These are phyloP conservation scores for Ctenochaetus hawaiiensis DNA, from an alignment of 2,797 vertebrate genomes.

Conservation along the genomic window DNA sequence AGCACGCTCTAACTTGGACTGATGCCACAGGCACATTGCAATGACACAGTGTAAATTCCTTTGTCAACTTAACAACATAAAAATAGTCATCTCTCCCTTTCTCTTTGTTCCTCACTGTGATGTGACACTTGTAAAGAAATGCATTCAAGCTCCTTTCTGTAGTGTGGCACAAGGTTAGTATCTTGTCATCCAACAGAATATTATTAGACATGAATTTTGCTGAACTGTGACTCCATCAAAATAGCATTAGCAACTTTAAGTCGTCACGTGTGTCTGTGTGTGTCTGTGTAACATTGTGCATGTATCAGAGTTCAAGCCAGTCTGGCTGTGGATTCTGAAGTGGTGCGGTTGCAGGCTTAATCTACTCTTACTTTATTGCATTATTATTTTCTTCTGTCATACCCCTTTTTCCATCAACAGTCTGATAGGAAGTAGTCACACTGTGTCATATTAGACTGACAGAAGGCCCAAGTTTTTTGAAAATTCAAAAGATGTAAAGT, in stretches of 20 bases:
- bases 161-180: conserved; percentile 36
- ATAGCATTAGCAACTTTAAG: conserved; percentile 28
- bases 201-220: conserved; percentile 65
- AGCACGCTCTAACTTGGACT: conserved; percentile 5
- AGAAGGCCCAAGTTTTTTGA: neutral
- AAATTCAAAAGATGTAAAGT: neutral
- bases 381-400: neutral
- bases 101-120: conserved; percentile 17
- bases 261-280: neutral
- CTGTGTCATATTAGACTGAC: conserved; percentile 4
- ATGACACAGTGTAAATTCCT: conserved; percentile 16
- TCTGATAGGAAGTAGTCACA: conserved; percentile 3
- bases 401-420: neutral
- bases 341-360: neutral
- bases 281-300: neutral
- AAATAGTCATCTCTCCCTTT: conserved; percentile 22
- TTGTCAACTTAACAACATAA: conserved; percentile 32
- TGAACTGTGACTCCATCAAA: conserved; percentile 71
- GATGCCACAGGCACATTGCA: neutral
- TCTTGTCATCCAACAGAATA: conserved; percentile 65
- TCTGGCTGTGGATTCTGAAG: conserved; percentile 3
- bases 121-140: conserved; percentile 27
- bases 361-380: conserved; percentile 6
- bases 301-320: neutral
- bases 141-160: conserved; percentile 31